Evolutionary conservation across 2,113 vertebrate genomes (phyloP).

Genomic region (Benitochromis conjunctus): DNA sequence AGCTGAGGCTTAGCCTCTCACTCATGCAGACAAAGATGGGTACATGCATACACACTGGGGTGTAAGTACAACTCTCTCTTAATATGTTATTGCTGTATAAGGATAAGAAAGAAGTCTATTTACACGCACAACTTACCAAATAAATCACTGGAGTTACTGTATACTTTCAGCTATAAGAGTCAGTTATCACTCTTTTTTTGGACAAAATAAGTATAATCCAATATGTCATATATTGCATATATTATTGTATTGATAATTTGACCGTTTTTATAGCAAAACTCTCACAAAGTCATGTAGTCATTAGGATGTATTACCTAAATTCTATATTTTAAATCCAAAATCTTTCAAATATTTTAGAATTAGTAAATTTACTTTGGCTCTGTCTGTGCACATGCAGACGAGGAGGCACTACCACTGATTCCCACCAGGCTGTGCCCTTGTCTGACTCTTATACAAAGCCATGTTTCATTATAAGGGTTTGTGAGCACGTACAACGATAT

Average conservation of each 20-base stretch:
- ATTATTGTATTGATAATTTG: neutral
- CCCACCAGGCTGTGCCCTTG: conserved; percentile 35
- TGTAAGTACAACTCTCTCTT: neutral
- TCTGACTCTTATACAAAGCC: neutral
- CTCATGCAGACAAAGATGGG: neutral
- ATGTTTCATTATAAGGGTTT: neutral
- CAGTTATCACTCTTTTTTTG: neutral
- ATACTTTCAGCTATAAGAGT: neutral
- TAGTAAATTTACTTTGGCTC: neutral
- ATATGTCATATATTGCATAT: neutral
- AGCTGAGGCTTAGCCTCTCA: neutral
- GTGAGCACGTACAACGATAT: neutral
- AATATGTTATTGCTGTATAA: neutral
- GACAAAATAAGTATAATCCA: neutral
- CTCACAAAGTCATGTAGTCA: neutral
- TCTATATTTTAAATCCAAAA: neutral
- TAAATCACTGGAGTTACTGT: neutral
- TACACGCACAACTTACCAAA: neutral
- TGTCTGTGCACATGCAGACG: neutral
- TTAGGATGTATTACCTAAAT: neutral
- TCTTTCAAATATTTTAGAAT: neutral
- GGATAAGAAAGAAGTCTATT: neutral
- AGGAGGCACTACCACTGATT: neutral
- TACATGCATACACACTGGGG: neutral
- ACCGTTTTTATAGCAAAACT: neutral